Conservation (phyloP, 2,113 vertebrate species). For the Neodontobutis hainanensis region DNA sequence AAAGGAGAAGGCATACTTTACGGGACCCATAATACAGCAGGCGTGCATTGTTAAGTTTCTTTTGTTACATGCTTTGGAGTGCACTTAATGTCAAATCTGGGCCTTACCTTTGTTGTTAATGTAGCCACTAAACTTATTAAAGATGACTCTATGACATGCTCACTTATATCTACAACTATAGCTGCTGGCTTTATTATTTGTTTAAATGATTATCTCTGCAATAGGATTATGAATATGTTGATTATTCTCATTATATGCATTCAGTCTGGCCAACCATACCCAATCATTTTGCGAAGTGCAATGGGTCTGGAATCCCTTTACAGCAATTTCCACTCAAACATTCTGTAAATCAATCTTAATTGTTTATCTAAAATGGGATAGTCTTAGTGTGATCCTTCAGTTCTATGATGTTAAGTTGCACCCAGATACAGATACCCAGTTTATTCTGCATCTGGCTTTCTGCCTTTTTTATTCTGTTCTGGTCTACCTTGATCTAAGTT, state of each 20-base stretch:
- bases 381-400: too few species aligned
- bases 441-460: too few species aligned
- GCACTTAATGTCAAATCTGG: neutral
- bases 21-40: slow-evolving; percentile 5
- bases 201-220: slow-evolving; percentile 32
- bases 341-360: slow-evolving; percentile 61
- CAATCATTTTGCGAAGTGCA: too few species aligned
- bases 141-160: neutral
- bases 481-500: too few species aligned
- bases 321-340: slow-evolving; percentile 69
- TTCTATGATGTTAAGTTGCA: too few species aligned
- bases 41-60: slow-evolving; percentile 20
- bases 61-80: slow-evolving; percentile 3
- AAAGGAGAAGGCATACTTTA: slow-evolving; percentile 14
- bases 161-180: slow-evolving; percentile 27
- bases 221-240: slow-evolving; percentile 32
- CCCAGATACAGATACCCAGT: too few species aligned
- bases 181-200: slow-evolving; percentile 31
- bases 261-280: neutral
- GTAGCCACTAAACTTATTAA: slow-evolving; percentile 30
- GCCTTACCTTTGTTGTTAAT: slow-evolving; percentile 16
- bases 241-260: slow-evolving; percentile 13
- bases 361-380: slow-evolving; percentile 37
- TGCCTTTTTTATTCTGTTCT: too few species aligned
- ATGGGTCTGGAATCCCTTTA: slow-evolving; percentile 24